phyloP scores from a whole-genome alignment of 2,888 invertebrate genomes.

The Pandemis cinnamomeana region DNA sequence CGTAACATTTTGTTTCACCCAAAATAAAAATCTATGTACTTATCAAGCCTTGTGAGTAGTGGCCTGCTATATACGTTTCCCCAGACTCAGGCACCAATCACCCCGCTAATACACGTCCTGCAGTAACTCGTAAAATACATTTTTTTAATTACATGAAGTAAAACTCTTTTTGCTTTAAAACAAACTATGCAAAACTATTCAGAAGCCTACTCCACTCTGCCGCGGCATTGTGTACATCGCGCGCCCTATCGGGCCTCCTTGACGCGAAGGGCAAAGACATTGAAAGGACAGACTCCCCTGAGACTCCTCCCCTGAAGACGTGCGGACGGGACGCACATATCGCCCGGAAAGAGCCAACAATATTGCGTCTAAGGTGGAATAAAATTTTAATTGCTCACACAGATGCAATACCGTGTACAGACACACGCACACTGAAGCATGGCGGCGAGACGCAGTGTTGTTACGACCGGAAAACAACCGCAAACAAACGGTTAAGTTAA shows the following conservation, averaged over 20 bases:
- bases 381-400: slow-evolving; percentile 84
- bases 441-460: slow-evolving; percentile 70
- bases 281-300: slow-evolving; percentile 87
- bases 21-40: no score
- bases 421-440: slow-evolving; percentile 63
- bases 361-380: slow-evolving; percentile 80
- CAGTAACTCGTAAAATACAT: no score
- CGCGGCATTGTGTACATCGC: slow-evolving; percentile 60
- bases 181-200: slow-evolving; percentile 12
- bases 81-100: no score
- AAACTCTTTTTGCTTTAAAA: no score
- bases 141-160: no score
- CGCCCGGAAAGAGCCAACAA: slow-evolving; percentile 59
- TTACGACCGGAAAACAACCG: slow-evolving; percentile 77
- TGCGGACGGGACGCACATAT: slow-evolving; percentile 68
- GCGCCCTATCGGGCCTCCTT: slow-evolving; percentile 80
- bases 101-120: no score
- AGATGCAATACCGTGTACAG: slow-evolving; percentile 60
- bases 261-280: slow-evolving; percentile 85
- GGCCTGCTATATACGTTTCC: no score
- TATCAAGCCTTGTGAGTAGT: no score
- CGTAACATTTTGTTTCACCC: no score
- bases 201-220: slow-evolving; percentile 64
- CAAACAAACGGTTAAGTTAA: slow-evolving; percentile 80
- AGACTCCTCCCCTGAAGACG: slow-evolving; percentile 85